Base-by-base conservation (phyloP, 1,140 invertebrate genomes). In the Hydropsyche tenuis region DNA sequence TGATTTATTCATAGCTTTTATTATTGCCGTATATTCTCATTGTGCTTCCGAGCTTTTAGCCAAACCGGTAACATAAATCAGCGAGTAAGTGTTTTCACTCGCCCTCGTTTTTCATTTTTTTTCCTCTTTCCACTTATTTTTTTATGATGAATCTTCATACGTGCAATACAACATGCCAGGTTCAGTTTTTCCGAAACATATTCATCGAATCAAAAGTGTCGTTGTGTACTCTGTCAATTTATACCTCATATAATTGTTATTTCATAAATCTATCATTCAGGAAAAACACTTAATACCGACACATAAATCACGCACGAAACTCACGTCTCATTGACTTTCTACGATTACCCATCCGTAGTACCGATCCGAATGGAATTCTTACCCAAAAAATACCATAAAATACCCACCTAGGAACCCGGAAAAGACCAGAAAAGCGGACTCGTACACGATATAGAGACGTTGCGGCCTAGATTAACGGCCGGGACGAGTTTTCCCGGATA, bases 401-500 rank as follows among this genome's bases (percentile, higher is more conserved):
- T n/a, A 3, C 30, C 9, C 3, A 37, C 30, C 30, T 37, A 37
- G 30, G 9, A 37, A 37, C 3, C 30, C 3, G 9, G 30, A 37
- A 9, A 37, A 37, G 30, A 37, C 22, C 23, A 12, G 22, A 56
- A 60, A 12, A 11, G n/a, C n/a, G n/a, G n/a, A n/a, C n/a, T n/a
- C n/a, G n/a, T n/a, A n/a, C n/a, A 22, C 56, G 56, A 60, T 42
- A 70, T 70, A 70, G 45, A 70, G 68, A 70, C 68, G 68, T 43
- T 70, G 48, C 30, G 48, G 20, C 18, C 20, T n/a, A 70, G 51
- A 70, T 70, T 70, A 72, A 62, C 70, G 70, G 37, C 51, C 30
- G 46, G 37, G 4, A 12, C 48, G 48, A 23, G 48, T 70, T 70
- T 70, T 56, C 25, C 68, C 48, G 68, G 48, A 70, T 69, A 68